Conservation (phyloP, 2,113 vertebrate genomes). For the Anas platyrhynchos region DNA sequence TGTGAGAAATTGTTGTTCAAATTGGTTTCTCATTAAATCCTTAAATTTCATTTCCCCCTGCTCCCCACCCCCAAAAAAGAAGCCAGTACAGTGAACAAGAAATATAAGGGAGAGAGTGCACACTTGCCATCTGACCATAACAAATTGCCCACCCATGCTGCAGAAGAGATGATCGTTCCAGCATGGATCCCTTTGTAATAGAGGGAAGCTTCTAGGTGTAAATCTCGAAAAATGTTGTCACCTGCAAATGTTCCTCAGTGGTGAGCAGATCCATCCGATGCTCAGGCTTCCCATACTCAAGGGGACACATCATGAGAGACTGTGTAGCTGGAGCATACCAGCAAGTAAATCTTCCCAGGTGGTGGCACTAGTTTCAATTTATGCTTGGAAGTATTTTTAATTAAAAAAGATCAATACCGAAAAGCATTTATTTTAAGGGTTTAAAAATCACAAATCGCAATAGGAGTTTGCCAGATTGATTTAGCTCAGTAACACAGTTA, state of each 20-base stretch:
- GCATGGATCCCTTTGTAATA: conserved; percentile 34
- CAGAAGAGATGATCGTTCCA: conserved; percentile 64
- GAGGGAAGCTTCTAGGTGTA: conserved; percentile 56
- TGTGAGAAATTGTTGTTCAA: conserved; percentile 82
- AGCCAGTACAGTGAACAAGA: conserved; percentile 77
- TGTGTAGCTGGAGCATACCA: background rate
- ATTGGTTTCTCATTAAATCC: conserved; percentile 77
- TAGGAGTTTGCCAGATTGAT: conserved; percentile 70
- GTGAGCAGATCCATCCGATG: background rate
- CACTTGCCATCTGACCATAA: conserved; percentile 63
- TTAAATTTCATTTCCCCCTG: conserved; percentile 67
- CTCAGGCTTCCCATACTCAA: background rate
- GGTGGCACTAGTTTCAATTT: conserved; percentile 61
- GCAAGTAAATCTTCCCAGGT: conserved; percentile 56
- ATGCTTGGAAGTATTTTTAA: conserved; percentile 74
- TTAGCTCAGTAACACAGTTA: conserved; percentile 58
- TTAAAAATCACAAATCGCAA: conserved; percentile 72
- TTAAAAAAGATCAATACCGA: conserved; percentile 74
- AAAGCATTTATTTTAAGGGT: conserved; percentile 75
- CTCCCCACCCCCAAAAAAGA: conserved; percentile 45
- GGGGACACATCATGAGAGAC: background rate
- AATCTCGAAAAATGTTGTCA: background rate
- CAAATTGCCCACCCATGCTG: conserved; percentile 64
- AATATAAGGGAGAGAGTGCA: conserved; percentile 60
- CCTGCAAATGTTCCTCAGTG: background rate